Percentiles rank a stretch among this genome's conserved stretches.
Evolutionary conservation across 2,797 vertebrate genomes (phyloP).

Genomic region (Botia almorhae): DNA sequence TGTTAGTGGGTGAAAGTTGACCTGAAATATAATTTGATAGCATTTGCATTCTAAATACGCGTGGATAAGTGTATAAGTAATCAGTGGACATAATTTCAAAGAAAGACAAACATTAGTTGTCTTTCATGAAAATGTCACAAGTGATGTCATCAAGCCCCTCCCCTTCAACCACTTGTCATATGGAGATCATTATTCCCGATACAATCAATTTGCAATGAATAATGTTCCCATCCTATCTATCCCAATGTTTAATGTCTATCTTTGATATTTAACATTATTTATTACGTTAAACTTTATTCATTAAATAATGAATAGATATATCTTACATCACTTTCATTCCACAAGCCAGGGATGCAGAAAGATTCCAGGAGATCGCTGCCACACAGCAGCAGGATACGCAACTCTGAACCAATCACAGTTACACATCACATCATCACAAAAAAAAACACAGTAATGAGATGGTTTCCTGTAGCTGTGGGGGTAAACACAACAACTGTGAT

Average conservation of each 20-base stretch:
- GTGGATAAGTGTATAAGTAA: too few species aligned
- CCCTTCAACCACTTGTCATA: not conserved
- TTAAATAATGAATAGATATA: not conserved
- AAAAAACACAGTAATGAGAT: slow-evolving; percentile 50
- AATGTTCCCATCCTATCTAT: not conserved
- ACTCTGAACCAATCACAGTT: slow-evolving; percentile 74
- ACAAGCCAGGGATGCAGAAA: slow-evolving; percentile 97
- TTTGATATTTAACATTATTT: not conserved
- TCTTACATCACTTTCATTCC: slow-evolving; percentile 97
- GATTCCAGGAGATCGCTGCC: slow-evolving; percentile 97
- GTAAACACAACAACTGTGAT: slow-evolving; percentile 13
- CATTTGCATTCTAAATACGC: not conserved
- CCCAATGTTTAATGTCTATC: too few species aligned
- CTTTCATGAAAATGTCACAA: not conserved
- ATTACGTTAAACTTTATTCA: not conserved
- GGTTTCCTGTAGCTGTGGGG: not conserved
- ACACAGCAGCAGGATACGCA: slow-evolving; percentile 96
- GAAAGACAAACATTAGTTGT: not conserved
- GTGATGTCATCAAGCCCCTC: too few species aligned
- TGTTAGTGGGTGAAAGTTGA: not conserved
- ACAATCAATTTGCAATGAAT: not conserved
- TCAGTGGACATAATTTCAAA: not conserved
- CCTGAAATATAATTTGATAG: not conserved
- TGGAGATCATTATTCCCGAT: not conserved
- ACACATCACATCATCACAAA: slow-evolving; percentile 62